phyloP scores from a whole-genome alignment of 2,113 vertebrate species.

The Thermophis baileyi region DNA sequence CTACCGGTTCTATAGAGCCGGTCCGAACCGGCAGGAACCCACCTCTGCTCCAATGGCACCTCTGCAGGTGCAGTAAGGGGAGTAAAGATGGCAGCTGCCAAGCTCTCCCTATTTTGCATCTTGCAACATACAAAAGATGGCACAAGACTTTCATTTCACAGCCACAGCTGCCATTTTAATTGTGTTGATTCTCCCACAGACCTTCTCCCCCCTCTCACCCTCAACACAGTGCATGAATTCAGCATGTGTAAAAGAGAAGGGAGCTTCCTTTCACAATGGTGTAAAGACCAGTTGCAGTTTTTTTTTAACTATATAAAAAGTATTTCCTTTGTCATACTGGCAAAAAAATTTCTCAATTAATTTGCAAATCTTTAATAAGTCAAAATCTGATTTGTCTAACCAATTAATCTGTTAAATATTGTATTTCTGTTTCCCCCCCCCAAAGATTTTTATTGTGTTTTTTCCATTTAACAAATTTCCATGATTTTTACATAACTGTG shows the following conservation, averaged over 20 bases:
- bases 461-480: too few species aligned
- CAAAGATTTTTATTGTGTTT: too few species aligned
- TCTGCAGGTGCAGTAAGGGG: background rate
- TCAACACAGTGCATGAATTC: background rate
- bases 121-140: background rate
- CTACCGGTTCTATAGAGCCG: too few species aligned
- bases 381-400: background rate
- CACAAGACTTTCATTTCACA: background rate
- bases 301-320: background rate
- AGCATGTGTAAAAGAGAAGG: background rate
- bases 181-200: background rate
- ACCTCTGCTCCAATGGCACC: background rate
- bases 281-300: background rate
- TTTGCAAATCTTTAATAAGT: background rate
- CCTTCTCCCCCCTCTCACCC: fast-evolving
- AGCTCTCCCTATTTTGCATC: background rate
- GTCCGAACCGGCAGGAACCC: too few species aligned
- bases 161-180: background rate
- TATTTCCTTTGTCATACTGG: background rate
- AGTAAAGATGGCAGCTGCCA: background rate
- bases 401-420: background rate
- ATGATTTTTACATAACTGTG: too few species aligned
- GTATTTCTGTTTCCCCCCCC: too few species aligned
- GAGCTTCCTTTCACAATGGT: background rate
- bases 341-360: background rate